Conservation (phyloP, 30 jellyfish, hydroid and myxozoan genomes). For the Cassiopea andromeda region DNA sequence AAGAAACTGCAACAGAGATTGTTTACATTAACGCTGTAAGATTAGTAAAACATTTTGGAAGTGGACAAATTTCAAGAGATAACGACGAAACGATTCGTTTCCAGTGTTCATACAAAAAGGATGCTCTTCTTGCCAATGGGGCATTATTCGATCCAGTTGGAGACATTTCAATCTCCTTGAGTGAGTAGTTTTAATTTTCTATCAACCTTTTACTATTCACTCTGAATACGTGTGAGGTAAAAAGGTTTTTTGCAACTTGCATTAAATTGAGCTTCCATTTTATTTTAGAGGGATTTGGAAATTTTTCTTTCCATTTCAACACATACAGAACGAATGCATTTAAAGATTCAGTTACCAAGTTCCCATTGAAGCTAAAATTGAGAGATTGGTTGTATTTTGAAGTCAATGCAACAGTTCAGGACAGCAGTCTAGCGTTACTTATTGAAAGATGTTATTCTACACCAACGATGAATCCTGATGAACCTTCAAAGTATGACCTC, state of each 20-base stretch:
- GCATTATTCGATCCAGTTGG: not conserved
- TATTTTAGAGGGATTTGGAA: slow-evolving; percentile 3
- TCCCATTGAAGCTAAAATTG: slow-evolving; percentile 11
- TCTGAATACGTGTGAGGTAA: not conserved
- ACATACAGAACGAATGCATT: slow-evolving; percentile 2
- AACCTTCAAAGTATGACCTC: not conserved
- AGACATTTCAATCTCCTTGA: not conserved
- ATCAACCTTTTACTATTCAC: not conserved
- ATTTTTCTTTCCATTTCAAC: not conserved
- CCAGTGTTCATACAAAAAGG: not conserved
- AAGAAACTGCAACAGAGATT: slow-evolving; percentile 2
- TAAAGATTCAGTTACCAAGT: not conserved
- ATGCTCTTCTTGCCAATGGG: not conserved
- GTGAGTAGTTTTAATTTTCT: not conserved
- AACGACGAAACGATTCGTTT: not conserved
- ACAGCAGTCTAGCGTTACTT: not conserved
- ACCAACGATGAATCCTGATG: slow-evolving; percentile 6
- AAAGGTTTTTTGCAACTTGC: not conserved
- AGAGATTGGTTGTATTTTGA: slow-evolving; percentile 18
- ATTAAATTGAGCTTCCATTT: not conserved
- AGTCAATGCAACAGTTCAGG: slow-evolving; percentile 1
- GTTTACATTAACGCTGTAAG: slow-evolving; percentile 1
- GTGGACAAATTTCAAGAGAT: not conserved
- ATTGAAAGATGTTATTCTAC: slow-evolving; percentile 12
- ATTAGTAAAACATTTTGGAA: not conserved